These are phyloP conservation scores for Acropora tenuis DNA, from an alignment of 64 coral and sea anemone species.

Conservation along the genomic window DNA sequence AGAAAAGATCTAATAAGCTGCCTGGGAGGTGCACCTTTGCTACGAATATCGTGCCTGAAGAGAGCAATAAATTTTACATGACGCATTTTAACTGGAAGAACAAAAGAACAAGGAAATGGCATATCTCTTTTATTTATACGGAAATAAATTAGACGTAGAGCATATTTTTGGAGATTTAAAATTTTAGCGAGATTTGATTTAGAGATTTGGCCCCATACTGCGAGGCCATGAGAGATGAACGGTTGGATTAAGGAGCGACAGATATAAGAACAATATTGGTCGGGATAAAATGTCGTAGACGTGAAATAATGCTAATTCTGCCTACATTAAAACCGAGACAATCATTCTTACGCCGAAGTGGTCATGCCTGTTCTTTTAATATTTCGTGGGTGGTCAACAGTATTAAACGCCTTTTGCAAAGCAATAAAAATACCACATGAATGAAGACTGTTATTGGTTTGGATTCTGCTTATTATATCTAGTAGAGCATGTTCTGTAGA, in stretches of 20 bases:
- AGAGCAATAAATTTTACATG: not conserved
- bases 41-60: not conserved
- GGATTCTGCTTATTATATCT: not conserved
- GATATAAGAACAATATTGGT: not conserved
- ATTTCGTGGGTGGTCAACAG: too few relatives aligned
- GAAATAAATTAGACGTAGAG: not conserved
- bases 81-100: not conserved
- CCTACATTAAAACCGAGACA: not conserved
- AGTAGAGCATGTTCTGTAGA: not conserved
- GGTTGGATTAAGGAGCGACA: not conserved
- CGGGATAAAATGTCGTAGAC: not conserved
- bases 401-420: too few relatives aligned
- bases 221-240: not conserved
- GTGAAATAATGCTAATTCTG: not conserved
- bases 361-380: not conserved
- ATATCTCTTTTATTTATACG: not conserved
- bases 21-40: not conserved
- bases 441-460: not conserved
- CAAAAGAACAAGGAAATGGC: not conserved
- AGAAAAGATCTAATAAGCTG: not conserved
- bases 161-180: not conserved
- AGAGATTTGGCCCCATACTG: not conserved
- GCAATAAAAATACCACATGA: too few relatives aligned
- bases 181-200: not conserved
- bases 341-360: not conserved